These are phyloP conservation scores for Chromis chromis DNA, from an alignment of 2,797 vertebrate genomes.

Conservation along the genomic window DNA sequence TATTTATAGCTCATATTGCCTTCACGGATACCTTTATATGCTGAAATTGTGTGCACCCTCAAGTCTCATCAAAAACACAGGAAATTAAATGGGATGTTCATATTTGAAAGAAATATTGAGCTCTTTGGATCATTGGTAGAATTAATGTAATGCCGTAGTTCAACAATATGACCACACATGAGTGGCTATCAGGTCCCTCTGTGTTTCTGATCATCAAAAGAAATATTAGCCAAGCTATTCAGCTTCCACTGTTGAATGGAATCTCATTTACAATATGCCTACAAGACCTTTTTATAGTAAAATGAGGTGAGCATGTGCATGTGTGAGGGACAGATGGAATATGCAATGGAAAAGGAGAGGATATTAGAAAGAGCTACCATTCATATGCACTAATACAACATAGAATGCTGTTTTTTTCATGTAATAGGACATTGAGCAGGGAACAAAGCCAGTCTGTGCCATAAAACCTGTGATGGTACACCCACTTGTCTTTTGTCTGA, in stretches of 20 bases:
- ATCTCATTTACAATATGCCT: slow-evolving; percentile 83
- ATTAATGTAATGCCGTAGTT: slow-evolving; percentile 59
- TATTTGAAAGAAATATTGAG: slow-evolving; percentile 50
- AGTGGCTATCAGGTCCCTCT: slow-evolving; percentile 82
- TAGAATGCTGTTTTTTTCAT: slow-evolving; percentile 48
- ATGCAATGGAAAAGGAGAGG: slow-evolving; percentile 40
- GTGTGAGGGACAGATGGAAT: slow-evolving; percentile 33
- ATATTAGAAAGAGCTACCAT: slow-evolving; percentile 54
- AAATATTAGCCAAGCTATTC: slow-evolving; percentile 84
- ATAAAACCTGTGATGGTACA: slow-evolving; percentile 27
- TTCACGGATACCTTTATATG: slow-evolving; percentile 9
- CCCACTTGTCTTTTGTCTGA: slow-evolving; percentile 44
- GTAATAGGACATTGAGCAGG: slow-evolving; percentile 46
- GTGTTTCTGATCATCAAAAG: slow-evolving; percentile 82
- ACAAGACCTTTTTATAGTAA: slow-evolving; percentile 70
- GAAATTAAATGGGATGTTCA: slow-evolving; percentile 46
- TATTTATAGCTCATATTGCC: background rate
- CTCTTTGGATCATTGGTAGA: slow-evolving; percentile 46
- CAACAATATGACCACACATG: slow-evolving; percentile 64
- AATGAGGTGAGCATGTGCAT: slow-evolving; percentile 49
- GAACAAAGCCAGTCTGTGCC: slow-evolving; percentile 47
- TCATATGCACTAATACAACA: slow-evolving; percentile 48
- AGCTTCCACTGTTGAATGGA: slow-evolving; percentile 70
- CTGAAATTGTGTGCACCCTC: slow-evolving; percentile 10
- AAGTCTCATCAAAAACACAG: slow-evolving; percentile 37